Evolutionary conservation across 2,113 vertebrate species (phyloP).

Genomic region (Gila orcuttii): DNA sequence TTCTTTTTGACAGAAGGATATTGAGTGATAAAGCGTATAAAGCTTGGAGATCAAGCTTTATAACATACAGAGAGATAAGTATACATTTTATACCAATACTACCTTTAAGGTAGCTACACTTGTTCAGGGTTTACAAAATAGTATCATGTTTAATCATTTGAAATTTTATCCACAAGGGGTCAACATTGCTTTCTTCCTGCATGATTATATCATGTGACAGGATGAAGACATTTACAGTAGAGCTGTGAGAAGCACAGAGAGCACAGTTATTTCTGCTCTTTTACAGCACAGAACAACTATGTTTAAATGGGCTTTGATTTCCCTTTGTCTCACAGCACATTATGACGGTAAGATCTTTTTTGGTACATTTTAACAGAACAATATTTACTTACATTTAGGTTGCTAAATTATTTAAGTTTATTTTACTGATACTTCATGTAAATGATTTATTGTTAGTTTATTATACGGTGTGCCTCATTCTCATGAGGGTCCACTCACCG

Average conservation of each 20-base stretch:
- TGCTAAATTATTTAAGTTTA: background rate
- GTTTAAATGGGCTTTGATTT: background rate
- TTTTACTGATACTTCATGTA: background rate
- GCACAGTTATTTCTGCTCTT: background rate
- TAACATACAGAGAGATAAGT: background rate
- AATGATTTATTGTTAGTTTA: no score
- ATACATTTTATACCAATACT: no score
- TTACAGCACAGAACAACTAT: conserved; percentile 3
- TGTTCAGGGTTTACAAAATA: background rate
- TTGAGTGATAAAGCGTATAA: no score
- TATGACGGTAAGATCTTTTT: background rate
- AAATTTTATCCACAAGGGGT: background rate
- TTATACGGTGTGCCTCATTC: no score
- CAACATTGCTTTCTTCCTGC: background rate
- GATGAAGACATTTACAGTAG: background rate
- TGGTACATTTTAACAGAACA: no score
- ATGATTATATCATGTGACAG: background rate
- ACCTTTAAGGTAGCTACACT: background rate
- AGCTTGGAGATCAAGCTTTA: no score
- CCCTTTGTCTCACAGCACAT: background rate
- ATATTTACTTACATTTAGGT: background rate
- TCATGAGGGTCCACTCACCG: no score
- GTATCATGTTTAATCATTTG: no score
- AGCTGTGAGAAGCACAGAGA: background rate
- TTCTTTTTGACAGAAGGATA: no score